Conservation (phyloP, 2,113 vertebrate genomes). For the Mus spicilegus region DNA sequence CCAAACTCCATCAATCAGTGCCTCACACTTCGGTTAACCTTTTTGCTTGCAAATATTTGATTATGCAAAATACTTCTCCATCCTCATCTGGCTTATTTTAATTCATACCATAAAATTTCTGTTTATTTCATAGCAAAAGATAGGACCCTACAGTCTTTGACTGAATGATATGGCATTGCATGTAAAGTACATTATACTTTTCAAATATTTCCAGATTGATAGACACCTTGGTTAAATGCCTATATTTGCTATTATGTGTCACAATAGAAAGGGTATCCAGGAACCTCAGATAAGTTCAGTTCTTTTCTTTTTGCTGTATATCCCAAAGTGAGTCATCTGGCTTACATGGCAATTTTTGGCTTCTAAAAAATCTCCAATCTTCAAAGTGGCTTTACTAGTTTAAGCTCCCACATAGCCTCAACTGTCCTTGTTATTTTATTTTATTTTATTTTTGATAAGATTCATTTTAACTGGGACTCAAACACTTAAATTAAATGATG, state of each 20-base stretch:
- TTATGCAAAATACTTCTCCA: not conserved
- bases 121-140: not conserved
- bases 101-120: not conserved
- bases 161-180: no score
- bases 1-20: not conserved
- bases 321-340: not conserved
- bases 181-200: not conserved
- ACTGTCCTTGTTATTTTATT: not conserved
- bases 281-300: not conserved
- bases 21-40: not conserved
- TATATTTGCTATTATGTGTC: not conserved
- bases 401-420: not conserved
- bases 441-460: not conserved
- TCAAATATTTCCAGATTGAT: no score
- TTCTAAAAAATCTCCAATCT: not conserved
- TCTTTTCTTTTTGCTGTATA: not conserved
- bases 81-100: not conserved
- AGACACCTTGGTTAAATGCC: no score
- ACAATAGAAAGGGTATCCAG: no score
- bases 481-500: not conserved
- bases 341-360: not conserved
- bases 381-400: no score
- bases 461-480: not conserved
- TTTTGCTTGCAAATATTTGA: not conserved
- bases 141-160: not conserved